phyloP scores from a whole-genome alignment of 2,113 vertebrate genomes.

The Hyperoodon ampullatus region DNA sequence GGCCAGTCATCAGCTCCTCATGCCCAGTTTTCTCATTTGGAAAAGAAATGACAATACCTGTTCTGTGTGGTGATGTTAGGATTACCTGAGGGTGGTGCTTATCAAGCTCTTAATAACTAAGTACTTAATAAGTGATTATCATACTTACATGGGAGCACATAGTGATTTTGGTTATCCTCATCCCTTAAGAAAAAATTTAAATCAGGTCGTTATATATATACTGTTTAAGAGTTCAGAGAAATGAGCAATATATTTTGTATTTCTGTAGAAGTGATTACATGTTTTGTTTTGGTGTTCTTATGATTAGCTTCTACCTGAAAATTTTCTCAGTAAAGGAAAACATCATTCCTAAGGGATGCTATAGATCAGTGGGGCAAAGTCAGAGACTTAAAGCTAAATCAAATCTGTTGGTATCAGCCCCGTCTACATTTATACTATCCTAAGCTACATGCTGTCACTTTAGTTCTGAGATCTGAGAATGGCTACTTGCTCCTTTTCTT shows the following conservation, averaged over 20 bases:
- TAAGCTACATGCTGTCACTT: background rate
- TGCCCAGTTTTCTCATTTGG: background rate
- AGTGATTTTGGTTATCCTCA: conserved; percentile 18
- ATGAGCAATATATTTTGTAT: conserved; percentile 4
- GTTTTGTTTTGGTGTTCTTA: conserved; percentile 17
- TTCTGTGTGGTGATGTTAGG: background rate
- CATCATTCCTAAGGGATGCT: background rate
- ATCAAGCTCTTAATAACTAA: background rate
- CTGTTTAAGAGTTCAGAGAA: background rate
- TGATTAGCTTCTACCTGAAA: background rate
- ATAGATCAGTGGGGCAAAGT: background rate
- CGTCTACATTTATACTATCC: background rate
- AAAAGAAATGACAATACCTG: background rate
- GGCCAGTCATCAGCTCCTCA: background rate
- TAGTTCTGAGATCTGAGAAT: conserved; percentile 9
- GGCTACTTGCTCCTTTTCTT: conserved; percentile 4
- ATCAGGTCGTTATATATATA: background rate
- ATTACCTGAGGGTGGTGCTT: background rate
- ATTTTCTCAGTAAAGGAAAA: background rate
- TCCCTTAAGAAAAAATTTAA: background rate
- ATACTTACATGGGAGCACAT: background rate
- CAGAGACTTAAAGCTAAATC: background rate
- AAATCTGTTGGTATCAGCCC: background rate
- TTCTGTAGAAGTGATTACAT: conserved; percentile 6
- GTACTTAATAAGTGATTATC: conserved; percentile 4